phyloP scores from a whole-genome alignment of 2,113 vertebrate genomes.

The Promerops cafer region DNA sequence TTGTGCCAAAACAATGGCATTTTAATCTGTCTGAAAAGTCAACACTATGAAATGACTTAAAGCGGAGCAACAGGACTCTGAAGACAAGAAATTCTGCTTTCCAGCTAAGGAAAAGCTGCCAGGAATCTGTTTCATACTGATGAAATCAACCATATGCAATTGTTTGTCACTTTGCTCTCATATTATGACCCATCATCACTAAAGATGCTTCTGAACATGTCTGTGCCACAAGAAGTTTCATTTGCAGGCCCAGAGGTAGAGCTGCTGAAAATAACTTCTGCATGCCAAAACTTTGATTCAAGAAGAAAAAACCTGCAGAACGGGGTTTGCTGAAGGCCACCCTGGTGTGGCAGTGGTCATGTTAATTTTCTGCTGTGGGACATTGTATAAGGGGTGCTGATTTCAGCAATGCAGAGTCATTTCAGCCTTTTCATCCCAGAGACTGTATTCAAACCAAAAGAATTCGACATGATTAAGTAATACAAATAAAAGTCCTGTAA shows the following conservation, averaged over 20 bases:
- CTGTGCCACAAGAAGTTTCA: not conserved
- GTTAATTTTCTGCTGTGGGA: not conserved
- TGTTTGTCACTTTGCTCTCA: not conserved
- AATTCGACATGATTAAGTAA: slow-evolving; percentile 35
- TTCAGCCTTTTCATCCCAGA: slow-evolving; percentile 43
- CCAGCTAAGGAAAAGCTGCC: slow-evolving; percentile 17
- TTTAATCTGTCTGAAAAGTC: slow-evolving; percentile 24
- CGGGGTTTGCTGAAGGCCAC: not conserved
- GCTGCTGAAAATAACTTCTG: slow-evolving; percentile 58
- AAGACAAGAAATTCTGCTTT: not conserved
- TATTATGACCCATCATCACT: not conserved
- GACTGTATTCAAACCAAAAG: slow-evolving; percentile 38
- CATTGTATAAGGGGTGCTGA: not conserved
- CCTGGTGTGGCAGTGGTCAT: not conserved
- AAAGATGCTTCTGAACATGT: slow-evolving; percentile 25
- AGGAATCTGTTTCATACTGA: not conserved
- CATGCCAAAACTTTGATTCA: slow-evolving; percentile 56
- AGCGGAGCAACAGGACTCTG: not conserved
- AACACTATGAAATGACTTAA: not conserved
- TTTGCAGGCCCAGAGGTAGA: not conserved
- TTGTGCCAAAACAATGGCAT: not conserved
- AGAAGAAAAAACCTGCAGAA: slow-evolving; percentile 12
- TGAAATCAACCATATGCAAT: not conserved
- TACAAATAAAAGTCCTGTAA: slow-evolving; percentile 49
- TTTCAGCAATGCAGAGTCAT: slow-evolving; percentile 23